Evolutionary conservation across 53 echinoderm and acorn worm species (phyloP).

Genomic region (Hippasteria phrygiana): DNA sequence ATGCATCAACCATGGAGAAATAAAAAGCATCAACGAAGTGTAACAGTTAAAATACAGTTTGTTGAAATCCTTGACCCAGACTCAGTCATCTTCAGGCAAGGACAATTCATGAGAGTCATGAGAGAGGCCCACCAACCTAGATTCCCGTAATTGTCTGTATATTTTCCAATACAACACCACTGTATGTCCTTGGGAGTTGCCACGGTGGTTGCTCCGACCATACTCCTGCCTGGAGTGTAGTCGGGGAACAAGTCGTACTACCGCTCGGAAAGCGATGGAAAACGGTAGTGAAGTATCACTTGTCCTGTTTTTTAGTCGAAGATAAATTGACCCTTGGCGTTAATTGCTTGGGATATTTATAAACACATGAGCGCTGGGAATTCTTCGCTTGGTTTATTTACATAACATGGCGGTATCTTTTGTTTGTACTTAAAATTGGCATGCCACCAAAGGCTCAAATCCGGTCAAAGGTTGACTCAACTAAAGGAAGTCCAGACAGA

Average conservation of each 20-base stretch:
- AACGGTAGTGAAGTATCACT: constrained; percentile 32
- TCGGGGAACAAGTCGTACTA: constrained; percentile 10
- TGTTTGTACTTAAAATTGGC: neutral
- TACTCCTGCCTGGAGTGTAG: too few species aligned
- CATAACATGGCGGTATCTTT: neutral
- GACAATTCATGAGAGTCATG: neutral
- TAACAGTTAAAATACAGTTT: too few species aligned
- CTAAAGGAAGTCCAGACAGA: too few species aligned
- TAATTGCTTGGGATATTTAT: constrained; percentile 46
- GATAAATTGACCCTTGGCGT: constrained; percentile 20
- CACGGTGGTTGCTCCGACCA: neutral
- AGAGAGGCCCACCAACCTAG: constrained; percentile 21
- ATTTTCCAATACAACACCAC: constrained; percentile 35
- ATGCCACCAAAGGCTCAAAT: neutral
- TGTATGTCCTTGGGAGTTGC: neutral
- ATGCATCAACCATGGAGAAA: too few species aligned
- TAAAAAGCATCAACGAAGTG: too few species aligned
- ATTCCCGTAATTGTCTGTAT: constrained; percentile 54
- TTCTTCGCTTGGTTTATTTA: constrained; percentile 2
- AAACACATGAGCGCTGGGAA: constrained; percentile 22
- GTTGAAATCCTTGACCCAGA: constrained; percentile 14
- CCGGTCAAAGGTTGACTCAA: too few species aligned
- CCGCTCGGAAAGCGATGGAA: neutral
- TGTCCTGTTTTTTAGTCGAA: neutral
- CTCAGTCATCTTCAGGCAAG: neutral